phyloP scores from a whole-genome alignment of 1,140 invertebrate species.

The Drosophila serrata region DNA sequence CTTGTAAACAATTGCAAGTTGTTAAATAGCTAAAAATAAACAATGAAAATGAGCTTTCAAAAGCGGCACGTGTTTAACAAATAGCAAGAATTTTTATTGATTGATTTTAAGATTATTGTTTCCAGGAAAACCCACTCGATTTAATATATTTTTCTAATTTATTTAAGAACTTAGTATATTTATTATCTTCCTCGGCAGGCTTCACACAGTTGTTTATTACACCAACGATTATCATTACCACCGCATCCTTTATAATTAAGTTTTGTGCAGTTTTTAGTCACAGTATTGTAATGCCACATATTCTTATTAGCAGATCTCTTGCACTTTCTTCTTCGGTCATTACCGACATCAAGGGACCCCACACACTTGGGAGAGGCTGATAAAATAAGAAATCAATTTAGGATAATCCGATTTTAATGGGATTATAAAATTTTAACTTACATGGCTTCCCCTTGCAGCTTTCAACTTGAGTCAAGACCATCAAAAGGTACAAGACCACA shows the following conservation, averaged over 20 bases:
- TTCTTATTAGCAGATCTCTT: conserved; percentile 6
- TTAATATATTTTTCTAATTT: background rate
- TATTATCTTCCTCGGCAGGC: background rate
- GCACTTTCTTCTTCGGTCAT: conserved; percentile 16
- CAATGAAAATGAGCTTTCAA: background rate
- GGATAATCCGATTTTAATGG: background rate
- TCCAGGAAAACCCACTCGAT: background rate
- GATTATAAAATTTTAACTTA: background rate
- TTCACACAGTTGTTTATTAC: conserved; percentile 16
- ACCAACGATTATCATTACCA: conserved; percentile 54
- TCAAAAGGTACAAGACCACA: conserved; percentile 4
- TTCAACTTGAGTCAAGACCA: background rate
- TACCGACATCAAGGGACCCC: conserved; percentile 11
- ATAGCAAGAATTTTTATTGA: background rate
- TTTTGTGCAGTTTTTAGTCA: conserved; percentile 15
- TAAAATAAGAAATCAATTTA: background rate
- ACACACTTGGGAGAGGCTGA: conserved; percentile 13
- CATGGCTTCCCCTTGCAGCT: conserved; percentile 28
- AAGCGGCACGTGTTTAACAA: too few relatives aligned
- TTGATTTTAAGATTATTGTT: background rate
- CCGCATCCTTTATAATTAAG: conserved; percentile 31
- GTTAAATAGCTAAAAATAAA: background rate
- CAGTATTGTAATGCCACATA: conserved; percentile 34
- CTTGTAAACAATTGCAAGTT: background rate
- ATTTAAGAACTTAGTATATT: background rate